Percentiles rank a stretch among this genome's conserved stretches.
phyloP scores from a whole-genome alignment of 2,888 invertebrate species.

The Eupithecia dodoneata region DNA sequence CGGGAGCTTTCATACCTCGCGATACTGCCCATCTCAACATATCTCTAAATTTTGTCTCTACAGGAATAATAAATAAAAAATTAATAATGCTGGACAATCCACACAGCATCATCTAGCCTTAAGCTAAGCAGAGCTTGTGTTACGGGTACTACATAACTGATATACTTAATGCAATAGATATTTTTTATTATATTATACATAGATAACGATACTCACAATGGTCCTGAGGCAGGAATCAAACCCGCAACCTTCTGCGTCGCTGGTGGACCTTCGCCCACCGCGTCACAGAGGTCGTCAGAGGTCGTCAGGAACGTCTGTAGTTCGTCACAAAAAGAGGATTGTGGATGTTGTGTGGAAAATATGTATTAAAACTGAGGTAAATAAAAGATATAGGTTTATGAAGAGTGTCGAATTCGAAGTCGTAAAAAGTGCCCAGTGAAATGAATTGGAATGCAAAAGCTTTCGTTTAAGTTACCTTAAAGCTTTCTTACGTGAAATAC shows the following conservation, averaged over 20 bases:
- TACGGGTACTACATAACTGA: too few relatives aligned
- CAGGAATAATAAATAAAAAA: background rate
- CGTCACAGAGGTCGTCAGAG: too few relatives aligned
- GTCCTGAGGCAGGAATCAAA: too few relatives aligned
- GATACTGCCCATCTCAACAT: constrained; percentile 12
- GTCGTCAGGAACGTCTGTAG: background rate
- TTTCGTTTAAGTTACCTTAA: background rate
- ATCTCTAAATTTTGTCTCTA: background rate
- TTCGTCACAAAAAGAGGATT: background rate
- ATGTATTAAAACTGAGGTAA: background rate
- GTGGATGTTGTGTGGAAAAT: background rate
- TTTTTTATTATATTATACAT: too few relatives aligned
- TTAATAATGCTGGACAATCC: too few relatives aligned
- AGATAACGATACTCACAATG: too few relatives aligned
- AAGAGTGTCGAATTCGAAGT: background rate
- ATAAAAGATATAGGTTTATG: background rate
- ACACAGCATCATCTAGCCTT: too few relatives aligned
- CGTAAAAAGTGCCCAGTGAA: background rate
- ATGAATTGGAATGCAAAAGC: background rate
- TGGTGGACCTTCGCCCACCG: too few relatives aligned
- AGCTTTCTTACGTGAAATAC: background rate
- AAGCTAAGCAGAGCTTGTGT: too few relatives aligned
- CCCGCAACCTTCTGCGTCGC: too few relatives aligned
- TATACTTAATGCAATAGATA: too few relatives aligned
- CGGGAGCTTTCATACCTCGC: constrained; percentile 39